Conservation (phyloP, 2,113 vertebrate genomes). For the Pangasianodon hypophthalmus region DNA sequence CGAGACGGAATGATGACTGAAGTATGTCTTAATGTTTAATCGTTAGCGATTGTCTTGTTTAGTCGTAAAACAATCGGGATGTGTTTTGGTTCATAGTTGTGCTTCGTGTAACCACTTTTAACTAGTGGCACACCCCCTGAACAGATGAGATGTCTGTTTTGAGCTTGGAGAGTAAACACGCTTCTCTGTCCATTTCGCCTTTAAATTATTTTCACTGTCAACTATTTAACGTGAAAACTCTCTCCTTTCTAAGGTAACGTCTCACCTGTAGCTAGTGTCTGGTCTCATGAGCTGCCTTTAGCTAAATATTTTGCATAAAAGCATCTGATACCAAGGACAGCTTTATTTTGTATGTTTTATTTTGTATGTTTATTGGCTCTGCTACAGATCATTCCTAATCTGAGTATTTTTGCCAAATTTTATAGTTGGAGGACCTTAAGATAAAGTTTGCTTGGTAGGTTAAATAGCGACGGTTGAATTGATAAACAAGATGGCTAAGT, state of each 20-base stretch:
- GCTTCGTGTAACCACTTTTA: not conserved
- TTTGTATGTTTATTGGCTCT: not conserved
- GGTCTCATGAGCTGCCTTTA: not conserved
- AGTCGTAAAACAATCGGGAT: not conserved
- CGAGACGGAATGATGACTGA: not conserved
- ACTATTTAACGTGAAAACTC: too few relatives aligned
- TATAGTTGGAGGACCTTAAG: not conserved
- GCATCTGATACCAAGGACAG: not conserved
- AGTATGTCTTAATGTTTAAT: too few relatives aligned
- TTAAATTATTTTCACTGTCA: too few relatives aligned
- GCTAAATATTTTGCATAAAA: not conserved
- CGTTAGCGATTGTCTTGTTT: not conserved
- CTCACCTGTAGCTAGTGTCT: not conserved
- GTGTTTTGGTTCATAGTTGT: not conserved
- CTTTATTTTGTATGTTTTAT: not conserved
- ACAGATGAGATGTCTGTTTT: not conserved
- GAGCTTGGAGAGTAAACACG: not conserved
- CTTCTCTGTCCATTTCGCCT: too few relatives aligned
- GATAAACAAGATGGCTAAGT: not conserved
- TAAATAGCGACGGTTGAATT: not conserved
- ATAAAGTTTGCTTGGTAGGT: not conserved
- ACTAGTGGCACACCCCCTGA: not conserved
- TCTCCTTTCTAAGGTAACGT: too few relatives aligned
- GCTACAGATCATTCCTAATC: not conserved
- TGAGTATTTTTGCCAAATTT: not conserved